Percentiles rank a stretch among this genome's conserved stretches.
Conservation (phyloP, 2,888 invertebrate species). For the Lasius platythorax region DNA sequence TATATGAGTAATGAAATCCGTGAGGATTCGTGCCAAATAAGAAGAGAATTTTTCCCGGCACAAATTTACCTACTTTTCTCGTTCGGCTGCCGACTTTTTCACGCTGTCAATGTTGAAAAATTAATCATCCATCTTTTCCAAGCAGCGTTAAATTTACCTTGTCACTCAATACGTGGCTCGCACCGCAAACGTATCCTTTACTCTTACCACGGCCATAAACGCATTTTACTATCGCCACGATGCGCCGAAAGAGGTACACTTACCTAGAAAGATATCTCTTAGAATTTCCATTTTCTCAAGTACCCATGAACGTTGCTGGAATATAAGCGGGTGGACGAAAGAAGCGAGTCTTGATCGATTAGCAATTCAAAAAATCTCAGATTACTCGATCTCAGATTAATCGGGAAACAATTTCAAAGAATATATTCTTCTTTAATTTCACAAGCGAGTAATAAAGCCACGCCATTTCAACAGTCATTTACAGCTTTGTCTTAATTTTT, state of each 20-base stretch:
- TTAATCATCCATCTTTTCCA: constrained; percentile 47
- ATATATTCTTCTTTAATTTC: constrained; percentile 26
- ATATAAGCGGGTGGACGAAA: constrained; percentile 53
- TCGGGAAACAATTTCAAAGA: constrained; percentile 22
- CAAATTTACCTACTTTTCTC: constrained; percentile 52
- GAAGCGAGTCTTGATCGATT: constrained; percentile 45
- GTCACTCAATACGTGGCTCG: constrained; percentile 17
- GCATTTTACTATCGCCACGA: constrained; percentile 64
- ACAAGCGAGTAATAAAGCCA: background rate
- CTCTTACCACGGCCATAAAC: constrained; percentile 67
- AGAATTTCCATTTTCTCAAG: constrained; percentile 73
- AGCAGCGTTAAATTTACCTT: constrained; percentile 50
- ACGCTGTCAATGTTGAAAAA: constrained; percentile 44
- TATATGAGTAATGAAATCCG: background rate
- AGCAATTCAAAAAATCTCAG: constrained; percentile 57
- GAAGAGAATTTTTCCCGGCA: constrained; percentile 16
- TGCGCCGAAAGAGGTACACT: constrained; percentile 60
- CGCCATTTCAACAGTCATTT: background rate
- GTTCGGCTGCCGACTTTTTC: constrained; percentile 8
- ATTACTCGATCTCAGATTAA: background rate
- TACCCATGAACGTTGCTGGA: constrained; percentile 63
- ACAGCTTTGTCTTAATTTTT: background rate
- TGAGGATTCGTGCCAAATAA: background rate
- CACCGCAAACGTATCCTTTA: constrained; percentile 60
- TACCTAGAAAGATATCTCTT: constrained; percentile 69